Evolutionary conservation across 2,888 invertebrate species (phyloP), one percentile per base, ranked within the genome.

Genomic region (Strigamia maritima): DNA sequence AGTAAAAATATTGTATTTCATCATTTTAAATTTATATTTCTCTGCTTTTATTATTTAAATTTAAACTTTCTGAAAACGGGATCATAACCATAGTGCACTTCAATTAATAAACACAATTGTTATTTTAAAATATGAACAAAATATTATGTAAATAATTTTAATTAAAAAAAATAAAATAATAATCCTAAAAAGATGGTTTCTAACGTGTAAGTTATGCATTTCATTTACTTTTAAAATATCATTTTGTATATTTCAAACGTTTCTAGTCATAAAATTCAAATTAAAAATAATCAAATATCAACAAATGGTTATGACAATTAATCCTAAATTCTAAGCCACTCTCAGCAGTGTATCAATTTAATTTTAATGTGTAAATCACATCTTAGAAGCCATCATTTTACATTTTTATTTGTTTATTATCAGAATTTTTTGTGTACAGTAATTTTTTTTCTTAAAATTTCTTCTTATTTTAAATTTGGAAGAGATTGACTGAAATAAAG

Each of bases 401-500:
- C 12, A 2, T 24, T 65, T 65, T 22, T n/a, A 65, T 65, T 65
- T 24, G 22, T 24, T 65, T 24, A 24, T 24, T 6, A 65, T 19
- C 60, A 54, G 6, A 54, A 10, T 65, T 24, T 65, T 65, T 65
- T 65, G 22, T 65, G 60, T 65, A 65, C 22, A 65, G 60, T 65
- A n/a, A n/a, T n/a, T n/a, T 65, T 22, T 22, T 65, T 24, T 19
- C 44, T 44, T 44, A 44, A 44, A 44, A 44, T 44, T 44, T 19
- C 24, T 19, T 65, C 22, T 65, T 65, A 24, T 65, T 65, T 65
- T 65, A 65, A 44, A 24, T 65, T 65, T 65, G 60, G 60, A 65
- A 65, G 60, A 65, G 60, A 65, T 65, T 65, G 60, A 65, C 22
- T 65, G 60, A 65, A 65, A 65, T 65, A 65, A 65, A 65, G 22